Base-by-base conservation (phyloP, 2,113 vertebrate species). In the Malurus melanocephalus region DNA sequence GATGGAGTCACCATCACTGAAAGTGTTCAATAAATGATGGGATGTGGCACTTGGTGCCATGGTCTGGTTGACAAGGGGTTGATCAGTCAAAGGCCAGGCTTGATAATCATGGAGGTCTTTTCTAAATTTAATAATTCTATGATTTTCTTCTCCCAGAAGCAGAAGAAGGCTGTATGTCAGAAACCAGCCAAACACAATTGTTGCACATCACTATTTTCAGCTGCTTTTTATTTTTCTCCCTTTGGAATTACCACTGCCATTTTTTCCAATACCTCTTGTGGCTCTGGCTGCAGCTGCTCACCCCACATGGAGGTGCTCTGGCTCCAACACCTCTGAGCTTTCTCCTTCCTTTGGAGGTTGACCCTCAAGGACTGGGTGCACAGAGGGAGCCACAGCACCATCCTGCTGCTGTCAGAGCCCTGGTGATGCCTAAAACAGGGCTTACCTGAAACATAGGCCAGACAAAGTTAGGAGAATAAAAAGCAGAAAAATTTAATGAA, bases 1-100 rank as follows among this genome's bases (percentile, higher is more conserved):
- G 13, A 28, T 48, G 40, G 28, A 28, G 5, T 42, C 22, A 20
- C 16, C 4, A 45, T 19, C 38, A 15, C 27, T 45, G 14, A 27
- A 43, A 64, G 1, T 59, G 27, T 45, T 52, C 15, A 38, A 20
- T 32, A 23, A 51, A 51, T 3, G 2, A 45, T 18, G 51, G 52
- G 14, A n/a, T n/a, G 6, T n/a, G 35, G 8, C 67, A 43, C 14
- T 71, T 0, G 0, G 12, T 72, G 42, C 43, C 21, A 22, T 16
- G 22, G 19, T 45, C 52, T 45, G 8, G 2, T 71, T 43, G 21
- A 49, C 30, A 49, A 38, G 27, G 8, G 19, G 9, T 5, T 13
- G 27, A 23, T 28, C 0, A 0, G 11, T 27, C 43, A 16, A 72
- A 45, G 18, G 22, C 2, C 43, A 21, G 12, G 38, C 12, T 43